These are phyloP conservation scores for Hycleus phaleratus DNA, from an alignment of 1,140 invertebrate species.

Conservation along the genomic window DNA sequence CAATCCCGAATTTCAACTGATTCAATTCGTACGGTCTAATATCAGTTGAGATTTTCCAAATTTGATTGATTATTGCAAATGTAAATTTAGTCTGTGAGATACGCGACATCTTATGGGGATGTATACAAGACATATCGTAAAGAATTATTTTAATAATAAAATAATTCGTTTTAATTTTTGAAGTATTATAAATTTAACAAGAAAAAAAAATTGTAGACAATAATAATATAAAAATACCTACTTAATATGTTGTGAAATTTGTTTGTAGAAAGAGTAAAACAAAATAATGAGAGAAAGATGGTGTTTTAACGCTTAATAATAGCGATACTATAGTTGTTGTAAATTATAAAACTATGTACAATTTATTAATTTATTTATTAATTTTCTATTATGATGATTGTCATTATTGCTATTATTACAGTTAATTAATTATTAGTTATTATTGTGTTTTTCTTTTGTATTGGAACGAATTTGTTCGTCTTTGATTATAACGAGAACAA, in stretches of 20 bases:
- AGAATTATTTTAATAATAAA: slow-evolving; percentile 15
- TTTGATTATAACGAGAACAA: too few species aligned
- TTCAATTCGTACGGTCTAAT: too few species aligned
- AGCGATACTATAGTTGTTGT: slow-evolving; percentile 26
- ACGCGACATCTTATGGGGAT: slow-evolving; percentile 23
- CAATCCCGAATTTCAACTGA: too few species aligned
- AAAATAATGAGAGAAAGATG: slow-evolving; percentile 9
- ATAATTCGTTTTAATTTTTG: slow-evolving; percentile 19
- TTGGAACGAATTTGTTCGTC: neutral
- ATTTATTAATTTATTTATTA: slow-evolving; percentile 20
- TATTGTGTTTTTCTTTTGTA: neutral
- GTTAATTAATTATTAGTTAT: neutral
- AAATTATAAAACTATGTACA: slow-evolving; percentile 19
- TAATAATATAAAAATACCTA: neutral
- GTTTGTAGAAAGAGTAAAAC: slow-evolving; percentile 15
- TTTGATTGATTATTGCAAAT: too few species aligned
- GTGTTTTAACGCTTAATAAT: slow-evolving; percentile 25
- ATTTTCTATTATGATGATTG: slow-evolving; percentile 5
- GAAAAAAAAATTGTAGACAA: slow-evolving; percentile 35
- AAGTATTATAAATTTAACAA: slow-evolving; percentile 3
- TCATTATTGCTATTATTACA: slow-evolving; percentile 14
- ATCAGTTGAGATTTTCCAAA: too few species aligned
- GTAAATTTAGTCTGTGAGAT: slow-evolving; percentile 17
- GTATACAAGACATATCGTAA: slow-evolving; percentile 29
- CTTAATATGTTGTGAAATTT: slow-evolving; percentile 24